phyloP scores from a whole-genome alignment of 1,140 invertebrate genomes.

The Drosophila biarmipes region DNA sequence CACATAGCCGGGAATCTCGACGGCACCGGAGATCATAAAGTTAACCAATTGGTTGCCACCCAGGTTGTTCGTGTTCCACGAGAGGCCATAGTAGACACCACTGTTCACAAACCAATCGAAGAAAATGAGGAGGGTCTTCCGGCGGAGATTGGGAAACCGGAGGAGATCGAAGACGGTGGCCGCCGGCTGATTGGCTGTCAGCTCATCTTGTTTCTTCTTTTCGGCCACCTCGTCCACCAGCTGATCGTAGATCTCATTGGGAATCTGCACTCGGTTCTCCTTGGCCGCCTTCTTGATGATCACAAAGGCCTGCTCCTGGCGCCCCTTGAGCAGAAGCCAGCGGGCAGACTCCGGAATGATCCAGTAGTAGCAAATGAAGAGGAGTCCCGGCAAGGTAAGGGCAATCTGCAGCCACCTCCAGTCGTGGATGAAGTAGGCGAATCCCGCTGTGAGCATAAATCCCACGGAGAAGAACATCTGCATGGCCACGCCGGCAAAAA shows the following conservation, averaged over 20 bases:
- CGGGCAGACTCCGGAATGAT: constrained; percentile 93
- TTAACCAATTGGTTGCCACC: constrained; percentile 91
- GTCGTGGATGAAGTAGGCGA: constrained; percentile 90
- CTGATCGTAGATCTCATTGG: constrained; percentile 86
- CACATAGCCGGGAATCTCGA: constrained; percentile 91
- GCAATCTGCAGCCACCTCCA: constrained; percentile 91
- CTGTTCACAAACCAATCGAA: constrained; percentile 93
- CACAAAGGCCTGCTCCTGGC: constrained; percentile 89
- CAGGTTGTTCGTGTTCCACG: constrained; percentile 91
- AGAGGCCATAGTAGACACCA: constrained; percentile 92
- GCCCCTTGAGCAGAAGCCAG: constrained; percentile 91
- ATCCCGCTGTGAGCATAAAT: constrained; percentile 89
- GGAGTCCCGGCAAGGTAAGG: constrained; percentile 88
- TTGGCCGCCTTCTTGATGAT: constrained; percentile 89
- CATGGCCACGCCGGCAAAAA: constrained; percentile 90
- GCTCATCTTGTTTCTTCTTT: constrained; percentile 60
- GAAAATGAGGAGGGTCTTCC: constrained; percentile 90
- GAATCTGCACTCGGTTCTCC: constrained; percentile 87
- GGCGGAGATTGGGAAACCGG: constrained; percentile 89
- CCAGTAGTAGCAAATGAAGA: constrained; percentile 92
- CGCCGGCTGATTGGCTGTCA: constrained; percentile 63
- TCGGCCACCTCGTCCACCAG: constrained; percentile 85
- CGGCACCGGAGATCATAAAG: constrained; percentile 90
- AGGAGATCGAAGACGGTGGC: constrained; percentile 89
- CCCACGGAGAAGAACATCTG: constrained; percentile 92